These are phyloP conservation scores for Asarcornis scutulata DNA, from an alignment of 2,113 vertebrate species.

Conservation along the genomic window DNA sequence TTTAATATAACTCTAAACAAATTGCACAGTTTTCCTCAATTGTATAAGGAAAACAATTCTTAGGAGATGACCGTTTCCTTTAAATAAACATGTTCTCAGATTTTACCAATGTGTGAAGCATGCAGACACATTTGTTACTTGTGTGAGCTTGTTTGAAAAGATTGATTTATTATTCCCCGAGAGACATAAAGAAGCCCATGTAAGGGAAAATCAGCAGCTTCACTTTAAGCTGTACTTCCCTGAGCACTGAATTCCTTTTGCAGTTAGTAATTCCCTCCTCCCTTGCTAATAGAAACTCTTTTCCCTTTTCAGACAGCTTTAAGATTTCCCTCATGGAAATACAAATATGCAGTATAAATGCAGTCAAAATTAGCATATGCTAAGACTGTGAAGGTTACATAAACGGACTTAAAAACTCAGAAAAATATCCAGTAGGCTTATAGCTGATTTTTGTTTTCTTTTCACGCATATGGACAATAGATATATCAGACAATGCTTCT, in stretches of 20 bases:
- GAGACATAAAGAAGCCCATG: not conserved
- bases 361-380: not conserved
- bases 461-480: not conserved
- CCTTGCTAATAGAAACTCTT: not conserved
- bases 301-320: not conserved
- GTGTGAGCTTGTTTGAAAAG: not conserved
- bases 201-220: not conserved
- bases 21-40: not conserved
- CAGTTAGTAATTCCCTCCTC: not conserved
- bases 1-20: not conserved
- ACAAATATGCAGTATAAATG: not conserved
- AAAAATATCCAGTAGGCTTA: not conserved
- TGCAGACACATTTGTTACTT: not conserved
- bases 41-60: not conserved
- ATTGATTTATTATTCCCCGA: not conserved
- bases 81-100: not conserved
- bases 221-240: not conserved
- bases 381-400: not conserved
- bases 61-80: not conserved
- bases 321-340: not conserved
- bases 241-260: not conserved
- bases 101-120: not conserved
- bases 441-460: not conserved
- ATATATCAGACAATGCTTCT: not conserved
- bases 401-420: not conserved